Evolutionary conservation across 53 echinoderm and acorn worm genomes (phyloP).

Genomic region (Paracentrotus lividus): DNA sequence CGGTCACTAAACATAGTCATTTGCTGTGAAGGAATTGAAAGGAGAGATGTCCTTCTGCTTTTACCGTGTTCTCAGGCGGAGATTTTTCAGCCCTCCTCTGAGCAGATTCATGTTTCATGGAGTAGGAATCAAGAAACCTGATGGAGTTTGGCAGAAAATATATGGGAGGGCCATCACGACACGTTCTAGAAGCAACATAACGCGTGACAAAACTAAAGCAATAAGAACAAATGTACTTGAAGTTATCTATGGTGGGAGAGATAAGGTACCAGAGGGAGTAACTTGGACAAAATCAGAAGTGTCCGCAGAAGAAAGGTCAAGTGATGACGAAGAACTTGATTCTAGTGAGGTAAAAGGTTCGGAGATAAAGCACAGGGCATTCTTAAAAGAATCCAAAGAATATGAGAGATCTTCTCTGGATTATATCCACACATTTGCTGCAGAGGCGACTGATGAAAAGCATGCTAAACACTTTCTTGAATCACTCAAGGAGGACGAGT

Average conservation of each 20-base stretch:
- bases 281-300: neutral
- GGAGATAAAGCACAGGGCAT: conserved; percentile 53
- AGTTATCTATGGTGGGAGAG: conserved; percentile 64
- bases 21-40: neutral
- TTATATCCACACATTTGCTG: neutral
- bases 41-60: neutral
- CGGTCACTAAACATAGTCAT: neutral
- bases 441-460: neutral
- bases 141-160: neutral
- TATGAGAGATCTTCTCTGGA: conserved; percentile 51
- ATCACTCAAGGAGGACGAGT: neutral
- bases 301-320: neutral
- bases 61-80: neutral
- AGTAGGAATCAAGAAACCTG: neutral
- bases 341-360: neutral
- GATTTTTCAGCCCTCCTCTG: neutral
- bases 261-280: conserved; percentile 54
- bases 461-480: neutral
- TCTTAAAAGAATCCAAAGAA: conserved; percentile 46
- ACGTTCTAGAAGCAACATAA: conserved; percentile 27
- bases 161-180: neutral
- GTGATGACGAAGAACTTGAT: conserved; percentile 36
- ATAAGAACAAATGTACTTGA: conserved; percentile 49
- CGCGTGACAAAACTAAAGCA: conserved; percentile 57
- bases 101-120: neutral